These are phyloP conservation scores for Zaprionus lachaisei DNA, from an alignment of 1,140 invertebrate species.

Conservation along the genomic window DNA sequence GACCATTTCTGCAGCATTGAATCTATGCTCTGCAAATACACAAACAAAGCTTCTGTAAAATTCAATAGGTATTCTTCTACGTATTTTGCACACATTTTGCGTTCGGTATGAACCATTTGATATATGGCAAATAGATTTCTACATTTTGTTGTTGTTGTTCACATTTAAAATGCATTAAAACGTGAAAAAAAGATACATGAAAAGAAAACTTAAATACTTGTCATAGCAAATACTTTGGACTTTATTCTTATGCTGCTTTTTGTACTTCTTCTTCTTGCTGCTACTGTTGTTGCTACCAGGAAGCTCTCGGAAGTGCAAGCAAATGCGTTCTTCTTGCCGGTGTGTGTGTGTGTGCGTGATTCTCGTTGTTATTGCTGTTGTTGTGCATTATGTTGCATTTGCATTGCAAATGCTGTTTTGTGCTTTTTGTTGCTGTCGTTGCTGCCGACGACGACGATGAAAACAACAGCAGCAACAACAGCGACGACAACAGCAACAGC, in stretches of 20 bases:
- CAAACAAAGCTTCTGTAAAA: not conserved
- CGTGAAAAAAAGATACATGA: not conserved
- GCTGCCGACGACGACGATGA: constrained; percentile 47
- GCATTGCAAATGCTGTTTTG: constrained; percentile 77
- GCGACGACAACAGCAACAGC: constrained; percentile 49
- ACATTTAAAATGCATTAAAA: constrained; percentile 37
- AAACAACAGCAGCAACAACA: not conserved
- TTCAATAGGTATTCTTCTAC: not conserved
- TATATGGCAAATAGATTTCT: constrained; percentile 26
- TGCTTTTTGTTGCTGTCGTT: constrained; percentile 71
- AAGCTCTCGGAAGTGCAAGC: constrained; percentile 68
- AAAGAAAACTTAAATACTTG: constrained; percentile 72
- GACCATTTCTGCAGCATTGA: not conserved
- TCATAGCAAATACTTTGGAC: constrained; percentile 65
- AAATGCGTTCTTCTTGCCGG: constrained; percentile 59
- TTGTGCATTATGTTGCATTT: constrained; percentile 79
- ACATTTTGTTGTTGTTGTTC: not conserved
- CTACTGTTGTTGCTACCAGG: constrained; percentile 43
- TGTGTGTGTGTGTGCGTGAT: constrained; percentile 51
- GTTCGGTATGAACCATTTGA: constrained; percentile 2
- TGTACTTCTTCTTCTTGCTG: constrained; percentile 39
- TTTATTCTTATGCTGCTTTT: constrained; percentile 24
- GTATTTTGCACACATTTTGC: not conserved
- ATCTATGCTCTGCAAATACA: not conserved
- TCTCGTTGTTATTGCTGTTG: constrained; percentile 45